Evolutionary conservation across 2,113 vertebrate genomes (phyloP).

Genomic region (Peromyscus maniculatus): DNA sequence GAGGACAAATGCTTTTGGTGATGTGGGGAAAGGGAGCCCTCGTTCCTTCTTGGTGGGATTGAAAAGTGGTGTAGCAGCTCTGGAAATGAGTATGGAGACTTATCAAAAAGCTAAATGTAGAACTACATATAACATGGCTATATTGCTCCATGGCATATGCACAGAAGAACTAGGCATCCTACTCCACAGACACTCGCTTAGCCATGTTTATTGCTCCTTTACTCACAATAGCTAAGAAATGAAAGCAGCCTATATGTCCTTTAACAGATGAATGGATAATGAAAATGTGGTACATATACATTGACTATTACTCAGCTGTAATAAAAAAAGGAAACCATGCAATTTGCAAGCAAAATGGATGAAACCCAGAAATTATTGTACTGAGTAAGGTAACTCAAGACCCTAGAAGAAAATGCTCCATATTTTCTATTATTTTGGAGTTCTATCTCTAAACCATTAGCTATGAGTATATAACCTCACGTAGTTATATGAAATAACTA

Average conservation of each 20-base stretch:
- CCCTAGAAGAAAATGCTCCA: neutral
- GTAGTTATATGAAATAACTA: neutral
- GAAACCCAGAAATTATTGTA: neutral
- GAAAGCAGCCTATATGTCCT: neutral
- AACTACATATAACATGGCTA: neutral
- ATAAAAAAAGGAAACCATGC: neutral
- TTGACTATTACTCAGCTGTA: neutral
- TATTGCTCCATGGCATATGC: neutral
- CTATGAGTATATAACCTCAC: neutral
- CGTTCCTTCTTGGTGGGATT: neutral
- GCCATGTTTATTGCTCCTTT: neutral
- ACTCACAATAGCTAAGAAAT: neutral
- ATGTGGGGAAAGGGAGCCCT: neutral
- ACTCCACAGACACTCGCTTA: neutral
- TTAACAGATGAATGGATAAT: neutral
- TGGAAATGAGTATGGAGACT: neutral
- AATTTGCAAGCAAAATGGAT: neutral
- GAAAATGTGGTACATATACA: neutral
- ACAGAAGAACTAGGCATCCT: neutral
- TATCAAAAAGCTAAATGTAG: neutral
- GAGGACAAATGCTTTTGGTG: neutral
- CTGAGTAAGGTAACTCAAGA: neutral
- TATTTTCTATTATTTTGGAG: neutral
- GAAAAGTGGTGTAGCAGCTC: neutral
- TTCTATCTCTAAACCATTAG: neutral